Evolutionary conservation across 1,140 invertebrate species (phyloP).

Genomic region (Leptinotarsa lineolata): DNA sequence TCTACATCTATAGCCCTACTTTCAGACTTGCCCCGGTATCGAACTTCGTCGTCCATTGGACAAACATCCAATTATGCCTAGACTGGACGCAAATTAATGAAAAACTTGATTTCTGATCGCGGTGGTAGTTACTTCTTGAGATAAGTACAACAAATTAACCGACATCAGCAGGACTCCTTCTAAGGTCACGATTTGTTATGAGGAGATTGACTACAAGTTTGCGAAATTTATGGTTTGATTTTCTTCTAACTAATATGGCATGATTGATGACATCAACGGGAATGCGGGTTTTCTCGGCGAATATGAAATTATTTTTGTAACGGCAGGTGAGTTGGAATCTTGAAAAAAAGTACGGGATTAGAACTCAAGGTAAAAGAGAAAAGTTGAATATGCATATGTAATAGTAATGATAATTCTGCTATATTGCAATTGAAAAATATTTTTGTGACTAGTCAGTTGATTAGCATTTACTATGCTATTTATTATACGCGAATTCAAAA

Average conservation of each 20-base stretch:
- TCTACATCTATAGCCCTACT: too few relatives aligned
- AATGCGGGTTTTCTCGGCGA: background rate
- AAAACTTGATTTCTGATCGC: background rate
- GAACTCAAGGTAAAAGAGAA: too few relatives aligned
- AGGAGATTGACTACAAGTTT: background rate
- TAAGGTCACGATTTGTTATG: constrained; percentile 3
- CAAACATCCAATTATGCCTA: background rate
- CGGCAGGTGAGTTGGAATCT: too few relatives aligned
- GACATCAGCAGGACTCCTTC: background rate
- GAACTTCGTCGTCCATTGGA: background rate
- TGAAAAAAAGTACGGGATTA: too few relatives aligned
- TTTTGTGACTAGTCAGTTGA: too few relatives aligned
- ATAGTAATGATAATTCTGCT: too few relatives aligned
- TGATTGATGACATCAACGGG: background rate
- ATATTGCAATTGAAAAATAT: too few relatives aligned
- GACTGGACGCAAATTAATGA: background rate
- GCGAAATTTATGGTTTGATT: background rate
- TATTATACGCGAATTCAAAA: too few relatives aligned
- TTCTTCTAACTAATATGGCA: background rate
- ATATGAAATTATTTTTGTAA: background rate
- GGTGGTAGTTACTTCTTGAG: background rate
- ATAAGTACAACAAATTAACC: background rate
- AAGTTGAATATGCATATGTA: too few relatives aligned
- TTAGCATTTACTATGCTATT: too few relatives aligned
- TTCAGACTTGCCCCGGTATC: background rate